Conservation (phyloP, 2,113 vertebrate species). For the Clarias gariepinus region DNA sequence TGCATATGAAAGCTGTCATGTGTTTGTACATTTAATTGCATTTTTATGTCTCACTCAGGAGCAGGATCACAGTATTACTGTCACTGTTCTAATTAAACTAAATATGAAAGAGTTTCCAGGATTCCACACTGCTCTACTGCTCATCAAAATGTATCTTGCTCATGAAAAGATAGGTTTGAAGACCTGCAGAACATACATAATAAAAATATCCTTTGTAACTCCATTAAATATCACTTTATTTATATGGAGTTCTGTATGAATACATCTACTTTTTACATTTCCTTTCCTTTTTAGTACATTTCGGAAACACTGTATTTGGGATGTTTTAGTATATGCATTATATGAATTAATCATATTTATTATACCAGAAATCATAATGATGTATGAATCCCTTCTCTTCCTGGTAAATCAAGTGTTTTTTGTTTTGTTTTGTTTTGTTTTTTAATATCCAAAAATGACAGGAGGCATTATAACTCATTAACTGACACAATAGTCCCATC, state of each 20-base stretch:
- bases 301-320: not conserved
- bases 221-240: not conserved
- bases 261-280: not conserved
- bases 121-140: constrained; percentile 2
- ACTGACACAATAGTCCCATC: constrained; percentile 10
- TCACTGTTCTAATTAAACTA: constrained; percentile 2
- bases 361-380: not conserved
- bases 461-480: not conserved
- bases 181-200: not conserved
- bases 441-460: not conserved
- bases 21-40: constrained; percentile 28
- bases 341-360: not conserved
- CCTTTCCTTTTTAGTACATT: not conserved
- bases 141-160: not conserved
- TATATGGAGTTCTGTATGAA: not conserved
- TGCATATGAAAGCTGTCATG: constrained; percentile 11
- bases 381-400: not conserved
- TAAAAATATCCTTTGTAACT: not conserved
- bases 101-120: not conserved
- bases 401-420: not conserved
- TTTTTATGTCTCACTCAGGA: constrained; percentile 12
- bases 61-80: not conserved
- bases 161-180: not conserved
- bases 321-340: too few relatives aligned
- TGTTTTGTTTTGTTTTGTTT: constrained; percentile 3